These are phyloP conservation scores for Plutella xylostella DNA, from an alignment of 2,888 invertebrate species.

Conservation along the genomic window DNA sequence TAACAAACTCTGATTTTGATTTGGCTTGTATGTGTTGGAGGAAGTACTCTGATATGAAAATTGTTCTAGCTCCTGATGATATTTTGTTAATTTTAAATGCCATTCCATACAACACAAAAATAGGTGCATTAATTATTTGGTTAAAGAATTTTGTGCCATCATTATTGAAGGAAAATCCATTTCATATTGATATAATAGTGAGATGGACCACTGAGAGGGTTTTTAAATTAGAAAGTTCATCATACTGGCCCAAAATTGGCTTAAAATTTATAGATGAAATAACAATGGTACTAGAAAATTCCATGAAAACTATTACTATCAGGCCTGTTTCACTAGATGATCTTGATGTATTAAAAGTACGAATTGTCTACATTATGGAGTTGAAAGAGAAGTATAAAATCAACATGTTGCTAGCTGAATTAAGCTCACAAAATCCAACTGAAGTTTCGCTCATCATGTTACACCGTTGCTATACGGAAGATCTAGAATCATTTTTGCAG, in stretches of 20 bases:
- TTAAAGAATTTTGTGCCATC: conserved; percentile 52
- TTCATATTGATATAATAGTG: conserved; percentile 54
- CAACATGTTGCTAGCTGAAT: conserved; percentile 52
- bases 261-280: conserved; percentile 55
- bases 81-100: conserved; percentile 44
- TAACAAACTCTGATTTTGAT: conserved; percentile 52
- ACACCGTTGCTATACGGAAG: conserved; percentile 61
- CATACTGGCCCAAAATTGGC: conserved; percentile 65
- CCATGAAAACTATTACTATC: conserved; percentile 43
- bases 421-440: conserved; percentile 46
- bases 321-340: conserved; percentile 57
- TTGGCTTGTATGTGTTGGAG: conserved; percentile 59
- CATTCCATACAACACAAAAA: conserved; percentile 50
- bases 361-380: conserved; percentile 48
- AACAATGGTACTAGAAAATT: conserved; percentile 39
- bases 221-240: conserved; percentile 51
- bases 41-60: conserved; percentile 46
- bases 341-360: conserved; percentile 47
- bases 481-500: conserved; percentile 46
- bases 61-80: conserved; percentile 31
- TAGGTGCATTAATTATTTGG: conserved; percentile 56
- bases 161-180: conserved; percentile 53
- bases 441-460: conserved; percentile 61
- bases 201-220: conserved; percentile 60
- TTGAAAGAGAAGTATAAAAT: conserved; percentile 58